These are phyloP conservation scores for Melanotaenia pygmaea DNA, from an alignment of 2,797 vertebrate species.

Conservation along the genomic window DNA sequence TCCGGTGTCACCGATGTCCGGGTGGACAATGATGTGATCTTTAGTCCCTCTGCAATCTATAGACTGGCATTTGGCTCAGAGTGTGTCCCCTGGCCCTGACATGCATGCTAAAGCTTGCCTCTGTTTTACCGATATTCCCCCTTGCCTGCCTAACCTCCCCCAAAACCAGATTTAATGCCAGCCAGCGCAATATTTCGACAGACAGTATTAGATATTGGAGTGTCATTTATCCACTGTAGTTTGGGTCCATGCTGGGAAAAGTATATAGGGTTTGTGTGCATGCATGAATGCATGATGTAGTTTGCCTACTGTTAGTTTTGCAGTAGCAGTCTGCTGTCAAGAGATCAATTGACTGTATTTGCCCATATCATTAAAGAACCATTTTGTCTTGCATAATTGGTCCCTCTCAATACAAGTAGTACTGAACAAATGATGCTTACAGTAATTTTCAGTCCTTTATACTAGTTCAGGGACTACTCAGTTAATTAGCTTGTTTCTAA, in stretches of 20 bases:
- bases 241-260: constrained; percentile 42
- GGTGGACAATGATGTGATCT: constrained; percentile 97
- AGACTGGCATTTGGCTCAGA: constrained; percentile 99
- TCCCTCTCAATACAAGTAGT: background rate
- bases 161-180: constrained; percentile 71
- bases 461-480: background rate
- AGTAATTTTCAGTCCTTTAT: background rate
- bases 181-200: constrained; percentile 77
- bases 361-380: constrained; percentile 12
- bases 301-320: background rate
- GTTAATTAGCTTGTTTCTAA: too few species aligned
- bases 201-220: constrained; percentile 61
- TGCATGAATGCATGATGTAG: constrained; percentile 22
- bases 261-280: constrained; percentile 16
- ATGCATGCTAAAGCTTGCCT: constrained; percentile 93
- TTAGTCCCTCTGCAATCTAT: constrained; percentile 98
- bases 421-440: background rate
- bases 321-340: background rate
- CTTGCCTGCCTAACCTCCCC: constrained; percentile 39
- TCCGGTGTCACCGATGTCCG: constrained; percentile 94
- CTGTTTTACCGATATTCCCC: constrained; percentile 87
- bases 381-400: background rate
- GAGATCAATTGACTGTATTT: constrained; percentile 1
- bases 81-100: constrained; percentile 85
- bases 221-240: constrained; percentile 69